Conservation (phyloP, 2,888 invertebrate genomes). For the Cerastis rubricosa region DNA sequence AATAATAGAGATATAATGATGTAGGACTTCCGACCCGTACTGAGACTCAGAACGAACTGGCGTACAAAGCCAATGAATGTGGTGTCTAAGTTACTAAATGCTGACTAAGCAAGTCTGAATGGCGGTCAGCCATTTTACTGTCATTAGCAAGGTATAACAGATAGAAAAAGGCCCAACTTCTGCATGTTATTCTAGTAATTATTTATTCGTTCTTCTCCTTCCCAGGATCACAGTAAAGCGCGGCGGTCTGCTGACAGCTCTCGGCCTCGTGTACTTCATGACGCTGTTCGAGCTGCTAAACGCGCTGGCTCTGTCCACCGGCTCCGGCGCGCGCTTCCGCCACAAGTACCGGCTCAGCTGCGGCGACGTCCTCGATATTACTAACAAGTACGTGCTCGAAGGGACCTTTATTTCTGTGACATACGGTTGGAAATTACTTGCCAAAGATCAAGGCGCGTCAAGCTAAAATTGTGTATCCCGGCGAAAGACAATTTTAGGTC, state of each 20-base stretch:
- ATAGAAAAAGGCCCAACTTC: background rate
- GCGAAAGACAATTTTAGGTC: background rate
- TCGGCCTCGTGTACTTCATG: constrained; percentile 93
- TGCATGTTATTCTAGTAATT: background rate
- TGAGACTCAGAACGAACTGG: too few species aligned
- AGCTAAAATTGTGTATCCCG: too few species aligned
- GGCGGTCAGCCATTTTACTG: too few species aligned
- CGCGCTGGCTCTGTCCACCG: constrained; percentile 91
- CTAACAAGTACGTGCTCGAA: constrained; percentile 92
- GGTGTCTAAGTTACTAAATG: too few species aligned
- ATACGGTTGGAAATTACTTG: background rate
- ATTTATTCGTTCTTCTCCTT: constrained; percentile 2
- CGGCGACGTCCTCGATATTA: constrained; percentile 93
- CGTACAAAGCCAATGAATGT: too few species aligned
- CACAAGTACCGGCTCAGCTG: constrained; percentile 92
- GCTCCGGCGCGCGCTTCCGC: constrained; percentile 90
- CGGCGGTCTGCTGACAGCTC: constrained; percentile 91
- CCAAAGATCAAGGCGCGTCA: background rate
- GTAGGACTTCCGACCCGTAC: too few species aligned
- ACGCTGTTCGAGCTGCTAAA: constrained; percentile 92
- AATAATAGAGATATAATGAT: too few species aligned
- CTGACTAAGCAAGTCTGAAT: too few species aligned
- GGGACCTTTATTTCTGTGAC: background rate
- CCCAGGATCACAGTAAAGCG: constrained; percentile 91
- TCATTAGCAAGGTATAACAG: too few species aligned